These are phyloP conservation scores for Mystacornis crossleyi DNA, from an alignment of 2,113 vertebrate species.

Conservation along the genomic window DNA sequence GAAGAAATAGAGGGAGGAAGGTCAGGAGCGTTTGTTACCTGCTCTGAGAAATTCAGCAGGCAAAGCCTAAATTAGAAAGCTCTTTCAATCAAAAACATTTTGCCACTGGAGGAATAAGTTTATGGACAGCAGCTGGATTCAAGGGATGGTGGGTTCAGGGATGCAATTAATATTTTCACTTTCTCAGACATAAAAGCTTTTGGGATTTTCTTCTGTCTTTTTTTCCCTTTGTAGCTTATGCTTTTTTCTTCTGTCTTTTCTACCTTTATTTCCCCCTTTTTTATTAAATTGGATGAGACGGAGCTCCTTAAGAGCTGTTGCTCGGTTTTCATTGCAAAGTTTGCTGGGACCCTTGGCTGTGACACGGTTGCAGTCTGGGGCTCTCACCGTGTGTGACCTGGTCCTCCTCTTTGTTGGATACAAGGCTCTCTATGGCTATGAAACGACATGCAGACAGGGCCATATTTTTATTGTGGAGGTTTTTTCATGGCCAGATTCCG, in stretches of 20 bases:
- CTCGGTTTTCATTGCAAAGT: rapidly evolving
- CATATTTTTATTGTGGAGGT: not conserved
- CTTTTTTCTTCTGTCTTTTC: not conserved
- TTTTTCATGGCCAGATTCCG: not conserved
- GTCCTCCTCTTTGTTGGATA: not conserved
- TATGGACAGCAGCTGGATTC: not conserved
- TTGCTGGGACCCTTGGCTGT: not conserved
- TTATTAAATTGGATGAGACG: not conserved
- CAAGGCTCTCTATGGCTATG: not conserved
- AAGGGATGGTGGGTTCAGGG: not conserved
- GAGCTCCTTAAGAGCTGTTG: not conserved
- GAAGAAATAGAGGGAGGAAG: not conserved
- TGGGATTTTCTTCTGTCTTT: not conserved
- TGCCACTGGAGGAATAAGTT: not conserved
- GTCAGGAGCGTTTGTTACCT: not conserved
- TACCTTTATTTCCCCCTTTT: rapidly evolving
- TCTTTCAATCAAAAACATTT: constrained; percentile 25
- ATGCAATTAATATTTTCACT: not conserved
- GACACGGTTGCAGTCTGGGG: rapidly evolving
- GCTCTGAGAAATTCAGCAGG: not conserved
- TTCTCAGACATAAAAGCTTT: not conserved
- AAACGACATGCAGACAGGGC: not conserved
- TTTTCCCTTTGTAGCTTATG: not conserved
- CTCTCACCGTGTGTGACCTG: not conserved
- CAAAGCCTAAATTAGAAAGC: not conserved